Percentiles rank a stretch among this genome's conserved stretches.
These are phyloP conservation scores for Nephila pilipes DNA, from an alignment of 1,140 invertebrate genomes.

Conservation along the genomic window DNA sequence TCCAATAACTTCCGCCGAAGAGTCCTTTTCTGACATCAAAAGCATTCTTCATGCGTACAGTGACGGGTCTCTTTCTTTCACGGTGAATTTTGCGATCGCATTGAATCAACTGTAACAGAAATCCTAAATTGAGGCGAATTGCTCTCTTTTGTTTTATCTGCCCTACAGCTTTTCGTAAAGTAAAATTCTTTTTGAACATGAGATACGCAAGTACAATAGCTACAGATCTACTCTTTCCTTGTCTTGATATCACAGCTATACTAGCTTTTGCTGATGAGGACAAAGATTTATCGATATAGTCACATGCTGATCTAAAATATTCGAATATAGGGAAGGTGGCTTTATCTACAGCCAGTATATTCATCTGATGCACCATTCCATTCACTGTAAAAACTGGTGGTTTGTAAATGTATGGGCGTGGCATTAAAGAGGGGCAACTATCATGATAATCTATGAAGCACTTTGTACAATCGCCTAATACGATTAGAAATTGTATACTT, in stretches of 20 bases:
- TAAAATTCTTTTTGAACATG: background rate
- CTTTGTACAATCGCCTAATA: background rate
- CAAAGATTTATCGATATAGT: background rate
- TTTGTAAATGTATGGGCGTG: background rate
- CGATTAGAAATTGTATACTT: background rate
- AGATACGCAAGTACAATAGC: background rate
- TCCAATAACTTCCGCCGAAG: background rate
- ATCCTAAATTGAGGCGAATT: background rate
- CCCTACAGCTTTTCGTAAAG: background rate
- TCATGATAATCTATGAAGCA: background rate
- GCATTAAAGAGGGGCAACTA: background rate
- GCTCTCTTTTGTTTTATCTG: background rate
- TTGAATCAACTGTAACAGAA: background rate
- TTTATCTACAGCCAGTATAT: background rate
- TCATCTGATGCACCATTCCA: background rate
- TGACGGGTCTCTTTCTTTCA: background rate
- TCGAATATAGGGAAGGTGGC: background rate
- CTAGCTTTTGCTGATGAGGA: background rate
- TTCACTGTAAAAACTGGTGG: background rate
- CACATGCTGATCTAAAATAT: background rate
- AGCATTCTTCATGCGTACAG: background rate
- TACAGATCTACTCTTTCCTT: background rate
- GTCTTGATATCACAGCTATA: background rate
- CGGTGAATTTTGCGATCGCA: background rate
- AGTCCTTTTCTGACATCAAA: background rate